phyloP scores from a whole-genome alignment of 2,888 invertebrate species.

The Megalurothrips usitatus region DNA sequence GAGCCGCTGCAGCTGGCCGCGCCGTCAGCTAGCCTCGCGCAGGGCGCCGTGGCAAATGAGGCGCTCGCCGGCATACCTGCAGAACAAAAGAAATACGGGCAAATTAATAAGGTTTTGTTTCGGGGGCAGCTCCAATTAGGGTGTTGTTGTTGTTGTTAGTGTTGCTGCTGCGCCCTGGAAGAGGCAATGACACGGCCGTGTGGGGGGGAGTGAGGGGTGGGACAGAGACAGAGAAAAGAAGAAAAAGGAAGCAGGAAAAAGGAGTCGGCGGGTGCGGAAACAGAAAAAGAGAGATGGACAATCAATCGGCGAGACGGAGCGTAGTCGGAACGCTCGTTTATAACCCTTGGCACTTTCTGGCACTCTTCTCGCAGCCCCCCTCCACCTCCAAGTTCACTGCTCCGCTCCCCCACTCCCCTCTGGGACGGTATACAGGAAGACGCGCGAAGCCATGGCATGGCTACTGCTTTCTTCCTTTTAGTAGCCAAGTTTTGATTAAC shows the following conservation, averaged over 20 bases:
- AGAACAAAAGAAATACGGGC: slow-evolving; percentile 1
- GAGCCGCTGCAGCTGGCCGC: neutral
- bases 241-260: neutral
- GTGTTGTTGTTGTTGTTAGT: neutral
- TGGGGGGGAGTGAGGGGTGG: neutral
- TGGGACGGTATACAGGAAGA: neutral
- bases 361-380: neutral
- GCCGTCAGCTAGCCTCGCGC: neutral
- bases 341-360: too few species aligned
- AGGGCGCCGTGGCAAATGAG: neutral
- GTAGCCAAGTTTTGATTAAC: slow-evolving; percentile 20
- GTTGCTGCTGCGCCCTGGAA: neutral
- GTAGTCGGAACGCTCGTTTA: too few species aligned
- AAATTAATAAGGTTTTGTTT: slow-evolving; percentile 9
- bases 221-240: neutral
- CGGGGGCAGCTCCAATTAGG: neutral
- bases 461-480: neutral
- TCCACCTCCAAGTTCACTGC: neutral
- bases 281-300: neutral
- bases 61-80: neutral
- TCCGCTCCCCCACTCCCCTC: neutral
- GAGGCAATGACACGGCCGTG: neutral
- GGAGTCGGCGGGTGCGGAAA: neutral
- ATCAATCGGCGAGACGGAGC: too few species aligned
- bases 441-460: neutral